phyloP scores from a whole-genome alignment of 1,140 invertebrate species.

The Gonioctena quinquepunctata region DNA sequence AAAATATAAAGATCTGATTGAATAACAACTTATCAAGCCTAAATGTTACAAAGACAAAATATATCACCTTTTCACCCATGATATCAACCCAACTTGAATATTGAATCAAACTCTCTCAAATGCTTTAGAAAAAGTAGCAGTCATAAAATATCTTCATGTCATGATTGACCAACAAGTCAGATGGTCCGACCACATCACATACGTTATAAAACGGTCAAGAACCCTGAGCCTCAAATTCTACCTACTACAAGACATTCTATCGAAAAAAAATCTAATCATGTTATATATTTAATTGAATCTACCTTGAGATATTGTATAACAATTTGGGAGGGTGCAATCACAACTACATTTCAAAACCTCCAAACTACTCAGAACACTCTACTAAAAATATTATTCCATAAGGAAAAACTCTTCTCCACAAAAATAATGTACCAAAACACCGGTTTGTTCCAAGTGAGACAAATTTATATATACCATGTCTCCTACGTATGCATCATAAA shows the following conservation, averaged over 20 bases:
- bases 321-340: neutral
- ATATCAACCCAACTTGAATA: too few relatives aligned
- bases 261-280: neutral
- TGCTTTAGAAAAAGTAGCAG: too few relatives aligned
- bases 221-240: neutral
- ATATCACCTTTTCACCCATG: neutral
- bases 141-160: neutral
- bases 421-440: neutral
- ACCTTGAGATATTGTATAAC: neutral
- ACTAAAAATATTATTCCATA: neutral
- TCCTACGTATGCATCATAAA: neutral
- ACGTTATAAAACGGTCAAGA: neutral
- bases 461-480: neutral
- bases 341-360: neutral
- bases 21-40: neutral
- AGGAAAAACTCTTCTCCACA: neutral
- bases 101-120: too few relatives aligned
- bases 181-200: neutral
- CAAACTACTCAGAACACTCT: constrained; percentile 4
- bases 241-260: neutral
- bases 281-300: neutral
- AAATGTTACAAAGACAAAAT: neutral
- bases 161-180: neutral
- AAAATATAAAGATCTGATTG: constrained; percentile 1
- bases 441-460: neutral